phyloP scores from a whole-genome alignment of 2,113 vertebrate species.

The Craseonycteris thonglongyai region DNA sequence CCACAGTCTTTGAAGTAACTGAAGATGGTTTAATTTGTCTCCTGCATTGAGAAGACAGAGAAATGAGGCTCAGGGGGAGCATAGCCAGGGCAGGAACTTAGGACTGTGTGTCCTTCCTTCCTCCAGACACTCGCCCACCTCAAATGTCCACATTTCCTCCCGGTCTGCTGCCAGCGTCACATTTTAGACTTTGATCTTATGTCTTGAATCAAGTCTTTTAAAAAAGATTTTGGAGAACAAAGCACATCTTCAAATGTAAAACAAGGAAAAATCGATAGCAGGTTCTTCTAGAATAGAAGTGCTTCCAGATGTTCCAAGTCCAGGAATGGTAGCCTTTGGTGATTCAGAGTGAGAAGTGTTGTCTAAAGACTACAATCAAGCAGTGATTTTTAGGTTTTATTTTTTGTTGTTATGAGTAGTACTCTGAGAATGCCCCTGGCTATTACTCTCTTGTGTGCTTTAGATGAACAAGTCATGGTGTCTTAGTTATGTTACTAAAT shows the following conservation, averaged over 20 bases:
- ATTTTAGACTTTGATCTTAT: conserved; percentile 4
- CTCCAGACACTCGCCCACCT: not conserved
- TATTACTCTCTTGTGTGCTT: not conserved
- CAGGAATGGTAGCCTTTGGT: not conserved
- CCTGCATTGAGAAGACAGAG: not conserved
- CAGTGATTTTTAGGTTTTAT: not conserved
- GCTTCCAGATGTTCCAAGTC: conserved; percentile 21
- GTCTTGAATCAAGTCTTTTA: not conserved
- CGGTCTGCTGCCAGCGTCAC: not conserved
- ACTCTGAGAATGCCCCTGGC: not conserved
- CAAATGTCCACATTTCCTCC: not conserved
- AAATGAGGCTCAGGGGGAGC: not conserved
- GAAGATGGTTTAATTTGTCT: not conserved
- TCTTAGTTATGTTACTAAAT: not conserved
- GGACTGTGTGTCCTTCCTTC: not conserved
- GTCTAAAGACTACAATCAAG: not conserved
- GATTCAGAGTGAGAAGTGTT: not conserved
- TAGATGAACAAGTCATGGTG: not conserved
- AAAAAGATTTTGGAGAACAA: conserved; percentile 17
- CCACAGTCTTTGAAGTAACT: not conserved
- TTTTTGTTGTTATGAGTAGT: not conserved
- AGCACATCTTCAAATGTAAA: not conserved
- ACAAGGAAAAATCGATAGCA: not conserved
- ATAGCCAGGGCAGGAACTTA: not conserved
- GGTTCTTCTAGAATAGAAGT: not conserved